Conservation (phyloP, 1,140 invertebrate species). For the Sarcophaga peregrina region DNA sequence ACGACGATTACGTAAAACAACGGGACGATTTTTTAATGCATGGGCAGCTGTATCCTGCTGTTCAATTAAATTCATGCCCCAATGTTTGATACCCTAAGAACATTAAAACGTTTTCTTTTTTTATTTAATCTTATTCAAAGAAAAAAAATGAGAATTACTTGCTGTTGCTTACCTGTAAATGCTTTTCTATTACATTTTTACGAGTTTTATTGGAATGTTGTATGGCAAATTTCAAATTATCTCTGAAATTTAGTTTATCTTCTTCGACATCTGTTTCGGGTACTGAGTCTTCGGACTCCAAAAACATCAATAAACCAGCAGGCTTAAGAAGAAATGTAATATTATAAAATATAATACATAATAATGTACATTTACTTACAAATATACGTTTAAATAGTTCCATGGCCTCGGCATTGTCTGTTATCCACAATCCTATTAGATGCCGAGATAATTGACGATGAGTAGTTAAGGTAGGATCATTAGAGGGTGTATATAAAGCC, state of each 20-base stretch:
- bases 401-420: slow-evolving; percentile 92
- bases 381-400: slow-evolving; percentile 89
- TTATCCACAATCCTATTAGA: slow-evolving; percentile 97
- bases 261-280: slow-evolving; percentile 79
- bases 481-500: slow-evolving; percentile 88
- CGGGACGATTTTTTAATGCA: slow-evolving; percentile 75
- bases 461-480: slow-evolving; percentile 80
- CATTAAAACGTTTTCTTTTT: background rate
- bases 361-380: slow-evolving; percentile 69
- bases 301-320: slow-evolving; percentile 86
- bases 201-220: slow-evolving; percentile 75
- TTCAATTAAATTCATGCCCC: slow-evolving; percentile 65
- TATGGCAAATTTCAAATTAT: slow-evolving; percentile 95
- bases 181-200: slow-evolving; percentile 79
- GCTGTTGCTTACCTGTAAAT: slow-evolving; percentile 80
- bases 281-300: slow-evolving; percentile 89
- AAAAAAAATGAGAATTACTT: slow-evolving; percentile 3
- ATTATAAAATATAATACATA: slow-evolving; percentile 22
- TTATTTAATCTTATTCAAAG: background rate
- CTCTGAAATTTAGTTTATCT: slow-evolving; percentile 84
- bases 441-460: slow-evolving; percentile 94
- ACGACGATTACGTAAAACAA: slow-evolving; percentile 89
- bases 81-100: slow-evolving; percentile 62
- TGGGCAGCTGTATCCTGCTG: slow-evolving; percentile 62
- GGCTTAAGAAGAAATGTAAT: slow-evolving; percentile 68